A percentile compares a stretch with the other conserved stretches of the same genome.
Conservation (phyloP, 2,797 vertebrate species). For the Psittacula derbiana region DNA sequence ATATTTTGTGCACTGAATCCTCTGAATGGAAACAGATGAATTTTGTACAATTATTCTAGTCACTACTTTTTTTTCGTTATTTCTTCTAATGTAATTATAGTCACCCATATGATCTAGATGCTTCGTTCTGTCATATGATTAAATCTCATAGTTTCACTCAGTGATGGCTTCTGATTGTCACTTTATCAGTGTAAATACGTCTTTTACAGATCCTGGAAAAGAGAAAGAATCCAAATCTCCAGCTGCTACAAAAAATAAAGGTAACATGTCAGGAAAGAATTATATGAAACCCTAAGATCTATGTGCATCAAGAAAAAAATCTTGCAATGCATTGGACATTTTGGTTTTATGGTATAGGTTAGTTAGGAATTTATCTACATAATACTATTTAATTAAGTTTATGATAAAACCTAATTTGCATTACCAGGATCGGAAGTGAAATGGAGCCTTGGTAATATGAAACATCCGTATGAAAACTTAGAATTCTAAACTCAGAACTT, state of each 20-base stretch:
- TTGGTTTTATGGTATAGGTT: neutral
- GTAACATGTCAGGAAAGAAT: neutral
- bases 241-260: conserved; percentile 22
- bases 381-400: neutral
- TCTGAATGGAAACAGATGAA: accelerated
- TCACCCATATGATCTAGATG: neutral
- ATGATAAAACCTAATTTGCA: neutral
- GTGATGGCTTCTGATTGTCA: neutral
- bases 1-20: neutral
- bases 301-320: neutral
- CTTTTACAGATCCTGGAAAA: conserved; percentile 38
- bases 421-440: neutral
- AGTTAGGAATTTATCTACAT: neutral
- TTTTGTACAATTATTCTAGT: neutral
- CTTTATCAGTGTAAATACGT: neutral
- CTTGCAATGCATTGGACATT: neutral
- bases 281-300: neutral
- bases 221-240: conserved; percentile 29
- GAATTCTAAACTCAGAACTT: neutral
- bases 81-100: neutral
- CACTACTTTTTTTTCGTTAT: neutral
- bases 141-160: neutral
- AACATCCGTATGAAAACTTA: neutral
- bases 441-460: neutral
- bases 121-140: neutral